A percentile compares a stretch with the other conserved stretches of the same genome.
Conservation (phyloP, 2,888 invertebrate genomes). For the Malthinus flaveolus region DNA sequence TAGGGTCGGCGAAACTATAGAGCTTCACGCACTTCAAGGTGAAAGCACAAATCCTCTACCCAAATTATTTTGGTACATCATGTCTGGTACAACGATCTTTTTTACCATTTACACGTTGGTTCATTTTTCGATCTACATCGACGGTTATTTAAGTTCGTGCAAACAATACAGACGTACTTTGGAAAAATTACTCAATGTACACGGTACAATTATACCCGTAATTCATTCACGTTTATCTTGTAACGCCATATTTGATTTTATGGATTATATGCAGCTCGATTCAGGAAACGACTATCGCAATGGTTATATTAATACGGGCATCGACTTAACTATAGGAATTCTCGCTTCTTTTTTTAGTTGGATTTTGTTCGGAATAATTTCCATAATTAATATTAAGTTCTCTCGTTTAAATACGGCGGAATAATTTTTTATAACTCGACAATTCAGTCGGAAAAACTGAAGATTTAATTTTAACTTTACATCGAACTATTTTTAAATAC, state of each 20-base stretch:
- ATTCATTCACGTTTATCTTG: conserved; percentile 71
- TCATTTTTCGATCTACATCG: conserved; percentile 70
- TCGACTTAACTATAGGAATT: conserved; percentile 68
- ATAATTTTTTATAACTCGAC: too few relatives aligned
- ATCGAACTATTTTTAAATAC: too few relatives aligned
- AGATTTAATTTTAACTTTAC: too few relatives aligned
- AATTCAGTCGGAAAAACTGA: too few relatives aligned
- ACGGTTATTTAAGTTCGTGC: conserved; percentile 77
- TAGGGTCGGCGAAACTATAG: conserved; percentile 70
- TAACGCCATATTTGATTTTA: conserved; percentile 77
- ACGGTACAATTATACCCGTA: conserved; percentile 62
- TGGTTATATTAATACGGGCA: conserved; percentile 73
- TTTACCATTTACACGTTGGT: conserved; percentile 69
- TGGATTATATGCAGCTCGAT: conserved; percentile 80
- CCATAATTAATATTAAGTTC: conserved; percentile 47
- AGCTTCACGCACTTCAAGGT: conserved; percentile 64
- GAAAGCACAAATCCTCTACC: conserved; percentile 64
- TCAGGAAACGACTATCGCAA: conserved; percentile 64
- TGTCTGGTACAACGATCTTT: conserved; percentile 63
- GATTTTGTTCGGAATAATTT: conserved; percentile 41
- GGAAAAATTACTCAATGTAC: conserved; percentile 60
- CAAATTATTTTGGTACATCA: conserved; percentile 69
- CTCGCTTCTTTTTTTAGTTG: conserved; percentile 57
- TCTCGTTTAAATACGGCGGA: conserved; percentile 24
- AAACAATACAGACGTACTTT: conserved; percentile 71